Percentiles rank a stretch among this genome's conserved stretches.
phyloP scores from a whole-genome alignment of 2,797 vertebrate genomes.

The Arremon brunneinucha region DNA sequence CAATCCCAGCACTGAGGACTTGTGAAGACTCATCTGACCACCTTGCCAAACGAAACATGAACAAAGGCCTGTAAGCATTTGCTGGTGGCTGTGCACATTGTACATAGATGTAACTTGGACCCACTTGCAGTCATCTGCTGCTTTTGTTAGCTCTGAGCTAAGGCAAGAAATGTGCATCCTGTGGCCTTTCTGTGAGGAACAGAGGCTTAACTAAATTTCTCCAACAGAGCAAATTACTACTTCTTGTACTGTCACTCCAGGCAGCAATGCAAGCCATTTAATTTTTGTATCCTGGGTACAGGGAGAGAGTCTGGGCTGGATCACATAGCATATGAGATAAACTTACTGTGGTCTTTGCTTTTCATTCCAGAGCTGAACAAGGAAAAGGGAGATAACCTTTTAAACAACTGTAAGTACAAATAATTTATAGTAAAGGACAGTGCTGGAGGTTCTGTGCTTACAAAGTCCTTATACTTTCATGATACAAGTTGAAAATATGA shows the following conservation, averaged over 20 bases:
- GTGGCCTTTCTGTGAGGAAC: background rate
- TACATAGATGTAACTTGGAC: background rate
- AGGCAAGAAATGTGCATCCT: background rate
- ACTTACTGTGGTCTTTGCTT: constrained; percentile 8
- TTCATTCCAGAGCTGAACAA: constrained; percentile 65
- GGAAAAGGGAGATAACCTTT: constrained; percentile 66
- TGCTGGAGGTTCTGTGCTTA: background rate
- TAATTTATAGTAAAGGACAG: background rate
- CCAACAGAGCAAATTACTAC: background rate
- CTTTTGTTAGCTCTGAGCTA: background rate
- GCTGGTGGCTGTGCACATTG: background rate
- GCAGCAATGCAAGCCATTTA: background rate
- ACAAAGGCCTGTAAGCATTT: background rate
- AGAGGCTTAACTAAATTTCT: background rate
- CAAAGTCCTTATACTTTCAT: background rate
- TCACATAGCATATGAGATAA: background rate
- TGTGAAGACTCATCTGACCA: background rate
- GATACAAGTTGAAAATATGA: background rate
- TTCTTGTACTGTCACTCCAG: background rate
- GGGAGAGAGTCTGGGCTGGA: background rate
- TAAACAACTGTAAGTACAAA: constrained; percentile 74
- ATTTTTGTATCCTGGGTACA: background rate
- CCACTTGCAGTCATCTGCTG: background rate
- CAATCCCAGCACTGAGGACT: background rate
- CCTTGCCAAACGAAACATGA: background rate